Base-by-base conservation (phyloP, 2,113 vertebrate species). In the Anhinga anhinga region DNA sequence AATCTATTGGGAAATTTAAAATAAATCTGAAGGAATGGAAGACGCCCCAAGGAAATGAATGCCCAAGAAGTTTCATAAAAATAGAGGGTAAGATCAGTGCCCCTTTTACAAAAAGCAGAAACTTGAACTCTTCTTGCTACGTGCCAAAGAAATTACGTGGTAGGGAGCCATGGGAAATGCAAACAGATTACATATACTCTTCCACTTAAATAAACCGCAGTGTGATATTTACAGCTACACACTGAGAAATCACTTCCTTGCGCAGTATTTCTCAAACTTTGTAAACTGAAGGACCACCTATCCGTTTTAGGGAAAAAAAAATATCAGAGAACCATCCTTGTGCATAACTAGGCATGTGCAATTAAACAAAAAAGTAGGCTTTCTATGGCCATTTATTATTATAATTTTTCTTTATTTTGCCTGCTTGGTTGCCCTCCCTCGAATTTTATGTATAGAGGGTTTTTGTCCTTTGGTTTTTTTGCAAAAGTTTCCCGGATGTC, bases 271-370 rank as follows among this genome's bases (percentile, higher is more conserved):
- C 58, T 90, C 58, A 71, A n/a, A 58, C 63, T 47, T 5, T 67
- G 63, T 84, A 87, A 89, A 85, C 61, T 69, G 62, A 93, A 87
- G 86, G 87, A 86, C 14, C 7, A 89, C 21, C 61, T 85, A 74
- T 36, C 70, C 81, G 87, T 49, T 89, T 65, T 22, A 91, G 52
- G 40, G 61, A 78, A 88, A 70, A 86, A 82, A n/a, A 4, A 4
- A n/a, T n/a, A n/a, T 10, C 44, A 32, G 34, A 83, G 34, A 89
- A 15, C 56, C 40, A 82, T 34, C 42, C n/a, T 47, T 52, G 26
- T 40, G 38, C 14, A 8, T 21, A 47, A 42, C 50, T 66, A 40
- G 76, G 32, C 59, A 42, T 1, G 15, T 63, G 30, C 70, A 82
- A 61, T 58, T 42, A 81, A 88, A 65, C 38, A 62, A 74, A 77